Evolutionary conservation across 2,888 invertebrate species (phyloP), one percentile per base, ranked within the genome.

Genomic region (Deroplatys truncata): DNA sequence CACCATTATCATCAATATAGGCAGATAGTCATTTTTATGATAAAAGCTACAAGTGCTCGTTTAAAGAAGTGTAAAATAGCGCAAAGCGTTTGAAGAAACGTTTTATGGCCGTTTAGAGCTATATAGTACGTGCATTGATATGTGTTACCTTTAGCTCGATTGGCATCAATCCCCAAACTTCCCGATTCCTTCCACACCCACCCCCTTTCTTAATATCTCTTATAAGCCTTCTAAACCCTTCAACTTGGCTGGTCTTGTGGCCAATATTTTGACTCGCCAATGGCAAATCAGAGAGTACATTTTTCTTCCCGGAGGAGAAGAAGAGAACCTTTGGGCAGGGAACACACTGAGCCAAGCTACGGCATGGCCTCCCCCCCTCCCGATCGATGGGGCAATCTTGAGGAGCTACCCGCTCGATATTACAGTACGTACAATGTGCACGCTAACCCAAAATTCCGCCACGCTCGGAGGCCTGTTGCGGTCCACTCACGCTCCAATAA

Each of bases 301-400:
- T 84, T 72, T 72, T 72, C 56, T 72, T 49, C 25, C 49, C 35
- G 56, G 56, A 72, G 56, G 25, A 72, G 56, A 72, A 72, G 56
- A 72, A 72, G 56, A 72, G 35, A 35, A 83, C 82, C 87, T 87
- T 31, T 83, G 83, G 72, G 87, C 87, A 87, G 87, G 83, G 43
- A n/a, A 83, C 35, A 83, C n/a, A 82, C 31, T 28, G 82, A 82
- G 29, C n/a, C 56, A n/a, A 28, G 49, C 56, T 87, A 28, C 28
- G 86, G 82, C 13, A 16, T 35, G 31, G 28, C 82, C 82, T 29
- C 16, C n/a, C 83, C 31, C 16, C 16, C 20, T 82, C 15, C 31
- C 87, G 87, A 87, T 87, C 87, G 87, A 87, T 87, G 83, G 83
- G 87, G 87, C 87, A 87, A 83, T 87, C 83, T 87, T 87, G 87